phyloP scores from a whole-genome alignment of 2,113 vertebrate genomes.

The Erinaceus europaeus region DNA sequence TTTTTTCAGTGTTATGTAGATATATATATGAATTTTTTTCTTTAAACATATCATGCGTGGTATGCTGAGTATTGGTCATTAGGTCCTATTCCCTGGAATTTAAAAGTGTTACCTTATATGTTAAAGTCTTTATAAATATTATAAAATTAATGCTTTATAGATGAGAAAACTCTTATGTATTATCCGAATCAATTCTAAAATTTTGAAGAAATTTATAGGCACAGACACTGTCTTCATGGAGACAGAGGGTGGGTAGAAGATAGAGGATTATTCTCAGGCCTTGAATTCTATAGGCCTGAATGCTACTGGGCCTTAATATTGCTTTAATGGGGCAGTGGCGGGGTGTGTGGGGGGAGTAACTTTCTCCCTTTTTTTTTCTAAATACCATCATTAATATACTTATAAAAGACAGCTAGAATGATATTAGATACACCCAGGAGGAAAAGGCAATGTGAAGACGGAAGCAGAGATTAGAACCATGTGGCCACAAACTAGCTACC shows the following conservation, averaged over 20 bases:
- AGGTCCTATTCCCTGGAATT: neutral
- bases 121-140: neutral
- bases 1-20: neutral
- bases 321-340: no score
- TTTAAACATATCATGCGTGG: neutral
- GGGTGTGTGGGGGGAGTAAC: no score
- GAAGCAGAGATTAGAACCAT: neutral
- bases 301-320: no score
- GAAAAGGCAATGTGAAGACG: neutral
- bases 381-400: neutral
- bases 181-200: neutral
- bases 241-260: no score
- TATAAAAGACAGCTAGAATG: neutral
- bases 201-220: no score
- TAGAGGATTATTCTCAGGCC: no score
- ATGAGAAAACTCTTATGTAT: neutral
- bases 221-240: no score
- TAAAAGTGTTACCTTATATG: neutral
- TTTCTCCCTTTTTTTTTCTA: no score
- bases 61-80: neutral
- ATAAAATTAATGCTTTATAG: neutral
- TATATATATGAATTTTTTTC: neutral
- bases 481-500: neutral
- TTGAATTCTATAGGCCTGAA: no score
- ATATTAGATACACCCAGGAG: neutral